Evolutionary conservation across 2,888 invertebrate species (phyloP).

Genomic region (Molanna angustata): DNA sequence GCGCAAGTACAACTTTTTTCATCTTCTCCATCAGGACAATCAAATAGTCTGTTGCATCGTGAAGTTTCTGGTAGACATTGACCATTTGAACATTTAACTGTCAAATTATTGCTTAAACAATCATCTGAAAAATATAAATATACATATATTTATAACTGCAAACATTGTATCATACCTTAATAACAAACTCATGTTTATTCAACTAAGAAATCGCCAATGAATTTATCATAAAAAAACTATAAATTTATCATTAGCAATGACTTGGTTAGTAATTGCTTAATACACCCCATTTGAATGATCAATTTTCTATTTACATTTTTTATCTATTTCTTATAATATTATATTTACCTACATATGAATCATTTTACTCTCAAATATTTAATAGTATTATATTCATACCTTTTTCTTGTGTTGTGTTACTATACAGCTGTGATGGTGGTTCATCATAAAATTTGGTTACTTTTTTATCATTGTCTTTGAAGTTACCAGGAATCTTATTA

Average conservation of each 20-base stretch:
- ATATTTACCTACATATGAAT: background rate
- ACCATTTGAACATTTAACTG: conserved; percentile 60
- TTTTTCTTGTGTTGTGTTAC: too few relatives aligned
- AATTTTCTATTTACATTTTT: background rate
- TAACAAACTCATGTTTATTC: too few relatives aligned
- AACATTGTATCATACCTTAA: too few relatives aligned
- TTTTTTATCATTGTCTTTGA: conserved; percentile 49
- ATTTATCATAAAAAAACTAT: too few relatives aligned
- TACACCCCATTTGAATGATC: too few relatives aligned
- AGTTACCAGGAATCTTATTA: conserved; percentile 52
- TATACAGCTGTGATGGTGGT: conserved; percentile 40
- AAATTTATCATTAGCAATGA: too few relatives aligned
- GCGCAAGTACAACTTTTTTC: conserved; percentile 73
- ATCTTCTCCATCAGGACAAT: conserved; percentile 69
- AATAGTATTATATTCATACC: conserved; percentile 10
- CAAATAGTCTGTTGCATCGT: conserved; percentile 68
- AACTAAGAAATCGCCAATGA: too few relatives aligned
- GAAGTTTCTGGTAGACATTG: conserved; percentile 63
- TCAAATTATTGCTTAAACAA: conserved; percentile 48
- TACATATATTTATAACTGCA: background rate
- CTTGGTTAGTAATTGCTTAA: too few relatives aligned
- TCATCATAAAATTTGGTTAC: conserved; percentile 45
- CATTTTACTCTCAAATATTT: too few relatives aligned
- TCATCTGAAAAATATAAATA: conserved; percentile 40
- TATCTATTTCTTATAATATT: background rate